phyloP scores from a whole-genome alignment of 2,113 vertebrate species.

The Triplophysa tibetana region DNA sequence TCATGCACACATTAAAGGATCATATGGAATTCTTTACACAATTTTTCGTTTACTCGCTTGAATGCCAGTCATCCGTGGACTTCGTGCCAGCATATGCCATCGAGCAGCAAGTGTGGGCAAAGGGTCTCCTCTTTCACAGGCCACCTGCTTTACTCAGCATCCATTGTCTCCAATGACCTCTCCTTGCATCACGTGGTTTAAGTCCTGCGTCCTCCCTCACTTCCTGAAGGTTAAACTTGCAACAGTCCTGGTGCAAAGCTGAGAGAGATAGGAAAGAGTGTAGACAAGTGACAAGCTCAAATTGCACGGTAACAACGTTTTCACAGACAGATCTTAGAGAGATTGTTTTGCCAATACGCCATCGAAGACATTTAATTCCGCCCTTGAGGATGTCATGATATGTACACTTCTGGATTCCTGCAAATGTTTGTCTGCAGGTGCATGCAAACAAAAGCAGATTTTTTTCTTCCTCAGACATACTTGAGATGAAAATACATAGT shows the following conservation, averaged over 20 bases:
- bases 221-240: constrained; percentile 40
- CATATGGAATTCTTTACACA: background rate
- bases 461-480: background rate
- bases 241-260: constrained; percentile 23
- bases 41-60: background rate
- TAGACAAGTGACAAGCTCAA: constrained; percentile 3
- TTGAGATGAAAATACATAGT: background rate
- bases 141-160: constrained; percentile 37
- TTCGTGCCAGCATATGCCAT: background rate
- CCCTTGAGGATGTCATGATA: background rate
- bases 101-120: background rate
- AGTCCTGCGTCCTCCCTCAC: constrained; percentile 27
- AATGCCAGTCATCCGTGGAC: too few relatives aligned
- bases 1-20: background rate
- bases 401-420: background rate
- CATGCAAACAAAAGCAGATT: background rate
- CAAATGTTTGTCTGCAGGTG: background rate
- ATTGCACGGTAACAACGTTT: background rate
- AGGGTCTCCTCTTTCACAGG: constrained; percentile 16
- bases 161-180: constrained; percentile 31
- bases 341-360: background rate
- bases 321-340: background rate
- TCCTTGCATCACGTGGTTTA: constrained; percentile 15
- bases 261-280: constrained; percentile 6
- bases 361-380: background rate